phyloP scores from a whole-genome alignment of 2,113 vertebrate genomes.

The Pygathrix nemaeus region DNA sequence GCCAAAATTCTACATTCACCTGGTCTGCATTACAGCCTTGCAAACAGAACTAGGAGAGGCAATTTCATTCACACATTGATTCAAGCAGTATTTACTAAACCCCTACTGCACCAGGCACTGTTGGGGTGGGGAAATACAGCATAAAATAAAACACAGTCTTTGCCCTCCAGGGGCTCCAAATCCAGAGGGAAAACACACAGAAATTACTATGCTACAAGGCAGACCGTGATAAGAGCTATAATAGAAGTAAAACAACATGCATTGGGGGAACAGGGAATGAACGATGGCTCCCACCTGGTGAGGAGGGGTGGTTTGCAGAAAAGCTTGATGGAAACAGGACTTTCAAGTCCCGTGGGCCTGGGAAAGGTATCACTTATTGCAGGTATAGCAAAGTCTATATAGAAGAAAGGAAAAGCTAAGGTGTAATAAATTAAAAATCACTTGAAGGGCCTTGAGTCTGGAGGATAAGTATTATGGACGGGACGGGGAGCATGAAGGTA shows the following conservation, averaged over 20 bases:
- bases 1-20: conserved; percentile 63
- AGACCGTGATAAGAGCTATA: conserved; percentile 53
- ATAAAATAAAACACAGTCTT: conserved; percentile 62
- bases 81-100: conserved; percentile 51
- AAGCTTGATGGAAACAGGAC: neutral
- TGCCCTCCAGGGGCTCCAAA: conserved; percentile 48
- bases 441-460: neutral
- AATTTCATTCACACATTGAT: conserved; percentile 53
- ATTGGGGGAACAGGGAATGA: neutral
- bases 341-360: neutral
- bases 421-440: neutral
- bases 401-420: neutral
- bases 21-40: conserved; percentile 32
- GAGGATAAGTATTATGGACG: neutral
- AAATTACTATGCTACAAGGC: conserved; percentile 44
- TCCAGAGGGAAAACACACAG: conserved; percentile 39
- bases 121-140: conserved; percentile 23
- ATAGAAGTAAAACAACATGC: conserved; percentile 31
- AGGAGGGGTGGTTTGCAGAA: neutral
- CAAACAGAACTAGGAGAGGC: conserved; percentile 1
- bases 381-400: neutral
- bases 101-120: neutral
- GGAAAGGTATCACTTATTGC: neutral
- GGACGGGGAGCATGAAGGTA: neutral
- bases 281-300: neutral